phyloP scores from a whole-genome alignment of 2,888 invertebrate species.

The Tachystola acroxantha region DNA sequence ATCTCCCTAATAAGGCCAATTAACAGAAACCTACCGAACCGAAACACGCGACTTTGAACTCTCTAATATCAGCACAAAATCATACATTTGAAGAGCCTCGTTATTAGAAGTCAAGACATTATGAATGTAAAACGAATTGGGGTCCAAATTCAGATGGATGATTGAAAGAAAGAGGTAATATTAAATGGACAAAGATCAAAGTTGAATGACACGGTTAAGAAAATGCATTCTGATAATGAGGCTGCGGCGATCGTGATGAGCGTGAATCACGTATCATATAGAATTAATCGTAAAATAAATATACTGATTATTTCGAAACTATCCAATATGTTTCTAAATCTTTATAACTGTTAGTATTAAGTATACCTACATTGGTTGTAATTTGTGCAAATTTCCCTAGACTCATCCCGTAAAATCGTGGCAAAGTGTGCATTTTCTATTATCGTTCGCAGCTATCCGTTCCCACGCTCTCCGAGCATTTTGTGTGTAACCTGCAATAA shows the following conservation, averaged over 20 bases:
- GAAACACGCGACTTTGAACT: slow-evolving; percentile 46
- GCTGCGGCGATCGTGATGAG: slow-evolving; percentile 50
- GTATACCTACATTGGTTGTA: neutral
- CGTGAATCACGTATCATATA: slow-evolving; percentile 46
- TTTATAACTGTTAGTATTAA: neutral
- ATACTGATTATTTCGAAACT: slow-evolving; percentile 18
- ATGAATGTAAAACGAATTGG: slow-evolving; percentile 39
- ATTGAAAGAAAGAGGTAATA: slow-evolving; percentile 65
- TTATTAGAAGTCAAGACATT: slow-evolving; percentile 31
- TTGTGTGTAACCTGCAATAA: slow-evolving; percentile 63
- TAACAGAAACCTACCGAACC: slow-evolving; percentile 57
- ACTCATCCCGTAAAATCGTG: slow-evolving; percentile 44
- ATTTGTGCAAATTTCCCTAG: slow-evolving; percentile 44
- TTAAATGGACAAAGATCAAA: slow-evolving; percentile 66
- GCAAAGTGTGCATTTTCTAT: slow-evolving; percentile 49
- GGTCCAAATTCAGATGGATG: slow-evolving; percentile 47
- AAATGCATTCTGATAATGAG: slow-evolving; percentile 51
- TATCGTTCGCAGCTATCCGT: slow-evolving; percentile 52
- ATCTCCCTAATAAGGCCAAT: slow-evolving; percentile 77
- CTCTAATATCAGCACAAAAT: slow-evolving; percentile 38
- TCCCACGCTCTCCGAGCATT: slow-evolving; percentile 67
- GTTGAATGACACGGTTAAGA: slow-evolving; percentile 62
- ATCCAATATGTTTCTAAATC: slow-evolving; percentile 17
- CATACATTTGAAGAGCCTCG: slow-evolving; percentile 27
- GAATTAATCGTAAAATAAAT: slow-evolving; percentile 38